A percentile compares a stretch with the other conserved stretches of the same genome.
Evolutionary conservation across 1,140 invertebrate genomes (phyloP).

Genomic region (Tribolium madens): DNA sequence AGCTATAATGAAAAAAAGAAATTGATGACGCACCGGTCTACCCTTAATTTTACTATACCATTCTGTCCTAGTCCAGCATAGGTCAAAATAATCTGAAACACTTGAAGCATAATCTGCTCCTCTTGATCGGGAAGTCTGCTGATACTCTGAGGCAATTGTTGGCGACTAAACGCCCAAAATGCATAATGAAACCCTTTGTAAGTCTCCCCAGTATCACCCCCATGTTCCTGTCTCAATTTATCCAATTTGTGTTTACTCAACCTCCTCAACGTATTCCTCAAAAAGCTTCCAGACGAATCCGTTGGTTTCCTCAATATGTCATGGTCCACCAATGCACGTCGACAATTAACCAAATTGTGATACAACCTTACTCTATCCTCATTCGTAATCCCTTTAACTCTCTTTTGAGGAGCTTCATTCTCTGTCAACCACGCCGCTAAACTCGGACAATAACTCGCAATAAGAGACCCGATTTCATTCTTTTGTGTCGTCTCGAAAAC

Average conservation of each 20-base stretch:
- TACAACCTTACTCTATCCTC: constrained; percentile 86
- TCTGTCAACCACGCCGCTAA: constrained; percentile 89
- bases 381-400: constrained; percentile 76
- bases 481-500: constrained; percentile 93
- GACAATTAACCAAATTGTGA: constrained; percentile 83
- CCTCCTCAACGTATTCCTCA: constrained; percentile 88
- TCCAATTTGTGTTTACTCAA: constrained; percentile 90
- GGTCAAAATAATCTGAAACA: constrained; percentile 81
- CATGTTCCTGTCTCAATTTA: constrained; percentile 84
- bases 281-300: constrained; percentile 82
- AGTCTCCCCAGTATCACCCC: constrained; percentile 81
- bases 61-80: constrained; percentile 88
- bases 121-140: constrained; percentile 87
- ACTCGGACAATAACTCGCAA: constrained; percentile 90
- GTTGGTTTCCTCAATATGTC: constrained; percentile 85
- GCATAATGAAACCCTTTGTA: constrained; percentile 88
- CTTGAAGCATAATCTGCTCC: constrained; percentile 85
- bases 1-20: too few relatives aligned
- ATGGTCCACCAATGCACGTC: constrained; percentile 85
- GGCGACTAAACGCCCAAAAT: constrained; percentile 92
- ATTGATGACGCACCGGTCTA: too few relatives aligned
- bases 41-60: too few relatives aligned
- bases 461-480: constrained; percentile 90
- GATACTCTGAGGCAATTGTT: constrained; percentile 83
- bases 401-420: constrained; percentile 77